Evolutionary conservation across 2,888 invertebrate genomes (phyloP), one percentile per base, ranked within the genome.

Genomic region (Leptarthrus brevirostris): DNA sequence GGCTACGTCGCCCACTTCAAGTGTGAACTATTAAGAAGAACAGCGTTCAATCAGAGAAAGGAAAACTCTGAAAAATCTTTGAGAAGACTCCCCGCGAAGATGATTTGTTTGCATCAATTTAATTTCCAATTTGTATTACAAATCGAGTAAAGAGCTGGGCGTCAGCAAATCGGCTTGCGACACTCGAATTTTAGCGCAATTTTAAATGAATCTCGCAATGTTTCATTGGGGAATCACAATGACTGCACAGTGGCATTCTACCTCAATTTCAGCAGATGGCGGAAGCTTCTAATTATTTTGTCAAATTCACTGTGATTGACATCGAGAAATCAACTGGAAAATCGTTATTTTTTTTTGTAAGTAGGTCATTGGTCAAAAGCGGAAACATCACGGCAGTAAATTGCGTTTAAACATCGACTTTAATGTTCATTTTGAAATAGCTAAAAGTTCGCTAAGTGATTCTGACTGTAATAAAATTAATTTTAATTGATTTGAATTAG

Each of bases 261-360:
- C 14, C 44, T 24, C 24, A 16, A 24, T 44, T 49, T 69, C 52
- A 69, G 34, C 34, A 52, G 52, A 69, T 69, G 69, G 47, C 69
- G 69, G 69, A 69, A 69, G 52, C 47, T 49, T 12, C 44, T 52
- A 69, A 69, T 69, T 69, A 69, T 69, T 69, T 69, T 69, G 69
- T 69, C 69, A 69, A 69, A 69, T 69, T 64, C 64, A 44, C 26
- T 20, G 69, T 69, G 52, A 69, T 69, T 69, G 69, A 69, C 69
- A 52, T 69, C 69, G 69, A 49, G 69, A 69, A 69, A 69, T 69
- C 69, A 69, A 69, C 69, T 69, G 69, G 69, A 69, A 69, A 69
- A 69, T 69, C 12, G 40, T 20, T 40, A 20, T 44, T 64, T 52
- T 69, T 52, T 54, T 24, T 54, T 24, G 69, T 52, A 69, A 52